These are phyloP conservation scores for Antigone vipio DNA, from an alignment of 2,113 vertebrate genomes.

Conservation along the genomic window DNA sequence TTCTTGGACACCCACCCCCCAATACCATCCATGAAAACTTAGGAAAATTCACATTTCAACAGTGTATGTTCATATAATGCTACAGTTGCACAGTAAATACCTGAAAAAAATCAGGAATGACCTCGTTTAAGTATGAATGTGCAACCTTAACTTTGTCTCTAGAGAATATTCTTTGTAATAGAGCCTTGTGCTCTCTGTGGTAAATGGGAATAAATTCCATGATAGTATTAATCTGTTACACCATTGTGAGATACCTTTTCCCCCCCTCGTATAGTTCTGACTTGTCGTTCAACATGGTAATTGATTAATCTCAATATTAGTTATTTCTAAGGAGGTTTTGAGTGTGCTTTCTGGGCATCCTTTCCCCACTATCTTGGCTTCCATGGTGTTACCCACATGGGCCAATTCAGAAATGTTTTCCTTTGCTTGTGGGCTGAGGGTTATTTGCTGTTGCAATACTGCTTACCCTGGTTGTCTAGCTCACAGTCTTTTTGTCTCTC, in stretches of 20 bases:
- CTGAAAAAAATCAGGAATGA: background rate
- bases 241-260: background rate
- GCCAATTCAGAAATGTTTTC: background rate
- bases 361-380: background rate
- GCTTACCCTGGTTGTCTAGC: background rate
- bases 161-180: background rate
- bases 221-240: background rate
- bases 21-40: background rate
- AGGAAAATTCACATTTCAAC: background rate
- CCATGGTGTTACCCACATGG: rapidly evolving
- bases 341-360: background rate
- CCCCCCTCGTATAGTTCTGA: background rate
- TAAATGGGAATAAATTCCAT: background rate
- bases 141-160: background rate
- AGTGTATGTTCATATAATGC: background rate
- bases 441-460: background rate
- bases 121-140: background rate
- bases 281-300: background rate
- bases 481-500: background rate
- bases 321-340: background rate
- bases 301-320: background rate
- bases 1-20: background rate
- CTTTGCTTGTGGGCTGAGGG: background rate
- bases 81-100: background rate
- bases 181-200: background rate